Evolutionary conservation across 2,888 invertebrate species (phyloP), one percentile per base, ranked within the genome.

Genomic region (Acrobasis repandana): DNA sequence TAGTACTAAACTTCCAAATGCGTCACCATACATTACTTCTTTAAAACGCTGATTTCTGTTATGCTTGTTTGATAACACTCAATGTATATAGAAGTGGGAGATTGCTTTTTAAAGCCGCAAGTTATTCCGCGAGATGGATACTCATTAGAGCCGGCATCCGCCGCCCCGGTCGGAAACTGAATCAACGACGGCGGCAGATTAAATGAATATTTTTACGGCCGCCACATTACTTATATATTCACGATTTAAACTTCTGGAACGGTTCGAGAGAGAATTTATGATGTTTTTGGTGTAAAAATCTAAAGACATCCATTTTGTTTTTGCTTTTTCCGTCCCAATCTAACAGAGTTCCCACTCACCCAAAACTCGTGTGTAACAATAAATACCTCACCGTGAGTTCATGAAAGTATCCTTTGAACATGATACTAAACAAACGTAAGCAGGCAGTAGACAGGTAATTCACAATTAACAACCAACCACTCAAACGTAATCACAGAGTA

Each of bases 71-170:
- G 4, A 43, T 43, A 38, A 38, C 54, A 8, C 2, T 16, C 18
- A 38, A 36, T 54, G 54, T 38, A 54, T 15, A 54, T 20, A 43
- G 36, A 52, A 36, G 15, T 16, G 9, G 5, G 14, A 38, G 38
- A 38, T 38, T 38, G 20, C 14, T 38, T 14, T 36, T 54, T 9
- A 54, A 20, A 38, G 20, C 20, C 54, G 54, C 16, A 14, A 14
- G 20, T 50, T 28, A 16, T 20, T 33, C 16, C 16, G 47, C 28
- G 15, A 50, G 58, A 43, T 34, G 34, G 49, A 36, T 38, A 28
- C 38, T 58, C 58, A 58, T 58, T 58, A 58, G 50, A 28, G 28
- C 28, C 20, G 38, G 50, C 38, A 50, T 50, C 38, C 58, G 58
- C 49, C 9, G 28, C 28, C 28, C 28, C 28, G 28, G 28, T 28